Base-by-base conservation (phyloP, 2,113 vertebrate species). In the Xenopus tropicalis region DNA sequence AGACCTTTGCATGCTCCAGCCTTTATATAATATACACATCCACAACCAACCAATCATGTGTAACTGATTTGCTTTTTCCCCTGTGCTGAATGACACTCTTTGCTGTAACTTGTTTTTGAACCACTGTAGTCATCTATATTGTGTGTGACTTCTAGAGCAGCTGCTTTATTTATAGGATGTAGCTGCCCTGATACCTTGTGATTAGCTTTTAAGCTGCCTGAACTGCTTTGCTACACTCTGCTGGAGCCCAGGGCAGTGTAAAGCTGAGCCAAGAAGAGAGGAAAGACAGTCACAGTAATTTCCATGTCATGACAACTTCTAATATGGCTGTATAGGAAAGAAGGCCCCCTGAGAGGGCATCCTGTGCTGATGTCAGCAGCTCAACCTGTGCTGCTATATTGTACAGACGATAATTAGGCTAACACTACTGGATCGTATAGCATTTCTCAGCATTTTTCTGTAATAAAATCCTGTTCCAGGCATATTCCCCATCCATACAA, bases 381-480 rank as follows among this genome's bases (percentile, higher is more conserved):
- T 22, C 16, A 56, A 23, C 65, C 29, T n/a, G 37, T 61, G 68
- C 6, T 43, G 24, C 14, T 48, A 14, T 52, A 61, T 51, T 67
- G 19, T 54, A 20, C 44, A 42, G 22, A 23, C 23, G 7, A 54
- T 20, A 70, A 70, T 70, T 70, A 70, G 37, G 24, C n/a, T 59
- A 37, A 70, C n/a, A 14, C 17, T 25, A 29, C 4, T 7, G 21
- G 56, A 42, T 25, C 52, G 23, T 44, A 59, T n/a, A 59, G 37
- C 14, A 58, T 43, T 59, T 44, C 29, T 59, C 54, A 23, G 68
- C 52, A 44, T 24, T 70, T 57, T 71, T 51, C n/a, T 14, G 10
- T 72, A 23, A 64, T 56, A 58, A 66, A 64, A 57, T 46, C 14
- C 4, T 66, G 17, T 46, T 19, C 6, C 19, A 16, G 29, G 11